Evolutionary conservation across 2,113 vertebrate species (phyloP).

Genomic region (Amphiprion percula): DNA sequence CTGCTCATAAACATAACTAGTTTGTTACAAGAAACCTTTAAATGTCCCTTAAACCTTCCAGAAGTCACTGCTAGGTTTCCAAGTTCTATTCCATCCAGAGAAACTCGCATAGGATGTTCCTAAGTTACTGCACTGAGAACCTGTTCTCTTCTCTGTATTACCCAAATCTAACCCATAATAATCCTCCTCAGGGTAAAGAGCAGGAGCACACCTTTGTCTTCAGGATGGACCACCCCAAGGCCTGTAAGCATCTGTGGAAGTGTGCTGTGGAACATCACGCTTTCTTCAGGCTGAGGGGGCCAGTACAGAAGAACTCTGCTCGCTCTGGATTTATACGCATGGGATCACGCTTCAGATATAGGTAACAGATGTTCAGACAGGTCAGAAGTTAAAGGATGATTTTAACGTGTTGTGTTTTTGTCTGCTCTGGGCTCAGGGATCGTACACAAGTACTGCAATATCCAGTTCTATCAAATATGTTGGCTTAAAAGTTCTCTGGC

Average conservation of each 20-base stretch:
- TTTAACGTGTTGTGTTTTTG: too few species aligned
- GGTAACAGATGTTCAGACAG: conserved; percentile 78
- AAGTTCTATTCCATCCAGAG: not conserved
- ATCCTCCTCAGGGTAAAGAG: conserved; percentile 91
- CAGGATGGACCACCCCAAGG: conserved; percentile 96
- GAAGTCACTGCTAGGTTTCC: not conserved
- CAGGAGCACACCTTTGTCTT: conserved; percentile 99
- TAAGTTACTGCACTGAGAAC: not conserved
- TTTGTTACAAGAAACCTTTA: not conserved
- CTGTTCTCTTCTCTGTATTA: not conserved
- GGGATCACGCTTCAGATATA: conserved; percentile 98
- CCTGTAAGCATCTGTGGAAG: conserved; percentile 99
- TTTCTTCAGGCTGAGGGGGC: conserved; percentile 96
- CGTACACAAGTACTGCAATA: too few species aligned
- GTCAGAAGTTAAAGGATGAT: not conserved
- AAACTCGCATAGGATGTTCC: accelerated
- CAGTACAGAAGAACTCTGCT: conserved; percentile 91
- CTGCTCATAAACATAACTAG: not conserved
- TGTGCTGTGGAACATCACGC: conserved; percentile 98
- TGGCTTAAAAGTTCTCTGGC: too few species aligned
- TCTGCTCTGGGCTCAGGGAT: too few species aligned
- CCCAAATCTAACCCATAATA: not conserved
- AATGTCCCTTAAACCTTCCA: not conserved
- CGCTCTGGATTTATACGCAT: conserved; percentile 93
- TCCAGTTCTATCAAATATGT: too few species aligned